phyloP scores from a whole-genome alignment of 2,113 vertebrate species.

The Laticauda colubrina region DNA sequence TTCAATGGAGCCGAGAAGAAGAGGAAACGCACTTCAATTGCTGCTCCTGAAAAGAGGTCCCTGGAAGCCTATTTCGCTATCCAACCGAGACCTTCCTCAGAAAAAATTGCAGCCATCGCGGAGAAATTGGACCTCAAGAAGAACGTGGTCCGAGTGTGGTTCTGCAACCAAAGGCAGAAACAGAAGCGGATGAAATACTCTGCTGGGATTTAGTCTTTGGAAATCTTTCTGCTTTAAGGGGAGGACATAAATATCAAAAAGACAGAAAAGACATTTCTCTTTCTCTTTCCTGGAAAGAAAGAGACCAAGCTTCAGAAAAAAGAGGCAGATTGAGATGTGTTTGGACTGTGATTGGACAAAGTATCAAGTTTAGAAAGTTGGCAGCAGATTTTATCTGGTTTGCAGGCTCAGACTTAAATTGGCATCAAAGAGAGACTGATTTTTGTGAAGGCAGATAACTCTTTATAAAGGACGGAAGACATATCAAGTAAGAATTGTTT shows the following conservation, averaged over 20 bases:
- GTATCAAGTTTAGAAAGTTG: slow-evolving; percentile 39
- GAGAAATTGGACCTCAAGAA: slow-evolving; percentile 99
- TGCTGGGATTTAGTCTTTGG: slow-evolving; percentile 81
- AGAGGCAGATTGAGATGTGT: not conserved
- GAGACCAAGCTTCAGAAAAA: slow-evolving; percentile 6
- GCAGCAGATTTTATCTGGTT: not conserved
- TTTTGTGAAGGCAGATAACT: slow-evolving; percentile 65
- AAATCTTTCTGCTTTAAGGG: not conserved
- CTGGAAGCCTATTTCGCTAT: slow-evolving; percentile 97
- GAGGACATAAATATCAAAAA: slow-evolving; percentile 35
- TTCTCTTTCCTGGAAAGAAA: slow-evolving; percentile 42
- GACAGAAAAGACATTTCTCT: not conserved
- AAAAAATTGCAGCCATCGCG: slow-evolving; percentile 97
- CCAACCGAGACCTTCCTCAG: slow-evolving; percentile 94
- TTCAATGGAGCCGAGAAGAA: slow-evolving; percentile 97
- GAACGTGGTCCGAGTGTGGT: slow-evolving; percentile 98
- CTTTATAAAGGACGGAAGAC: slow-evolving; percentile 75
- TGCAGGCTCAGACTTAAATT: slow-evolving; percentile 15
- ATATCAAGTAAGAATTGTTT: slow-evolving; percentile 89
- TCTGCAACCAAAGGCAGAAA: slow-evolving; percentile 99
- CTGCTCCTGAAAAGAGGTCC: slow-evolving; percentile 93
- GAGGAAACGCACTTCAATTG: slow-evolving; percentile 95
- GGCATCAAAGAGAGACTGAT: slow-evolving; percentile 24
- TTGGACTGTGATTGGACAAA: slow-evolving; percentile 31
- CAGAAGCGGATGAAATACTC: slow-evolving; percentile 99